Percentiles rank a stretch among this genome's conserved stretches.
Evolutionary conservation across 2,113 vertebrate genomes (phyloP).

Genomic region (Sclerurus mexicanus): DNA sequence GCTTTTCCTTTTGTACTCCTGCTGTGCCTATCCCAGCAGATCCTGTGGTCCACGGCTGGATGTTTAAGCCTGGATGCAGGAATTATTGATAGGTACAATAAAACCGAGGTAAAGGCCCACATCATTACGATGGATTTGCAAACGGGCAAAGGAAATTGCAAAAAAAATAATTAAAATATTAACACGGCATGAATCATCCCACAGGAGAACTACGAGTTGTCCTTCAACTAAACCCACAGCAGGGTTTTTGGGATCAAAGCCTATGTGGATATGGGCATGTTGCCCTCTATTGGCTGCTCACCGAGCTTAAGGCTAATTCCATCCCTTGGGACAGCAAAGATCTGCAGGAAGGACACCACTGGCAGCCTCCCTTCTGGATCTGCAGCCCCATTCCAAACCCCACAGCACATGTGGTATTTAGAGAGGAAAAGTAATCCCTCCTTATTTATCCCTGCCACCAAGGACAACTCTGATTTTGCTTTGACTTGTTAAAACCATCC

Average conservation of each 20-base stretch:
- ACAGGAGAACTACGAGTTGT: neutral
- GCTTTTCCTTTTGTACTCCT: neutral
- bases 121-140: neutral
- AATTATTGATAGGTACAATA: rapidly evolving
- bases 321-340: neutral
- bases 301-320: neutral
- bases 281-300: conserved; percentile 55
- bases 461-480: neutral
- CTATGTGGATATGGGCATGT: neutral
- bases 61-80: neutral
- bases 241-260: neutral
- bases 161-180: neutral
- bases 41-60: neutral
- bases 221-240: neutral
- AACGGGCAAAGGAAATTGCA: rapidly evolving
- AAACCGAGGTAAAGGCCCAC: neutral
- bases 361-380: neutral
- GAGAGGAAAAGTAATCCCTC: neutral
- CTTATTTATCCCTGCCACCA: neutral
- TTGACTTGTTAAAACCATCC: neutral
- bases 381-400: neutral
- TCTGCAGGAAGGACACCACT: neutral
- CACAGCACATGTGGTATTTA: rapidly evolving
- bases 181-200: neutral
- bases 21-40: neutral